phyloP scores from a whole-genome alignment of 2,888 invertebrate species.

The Eristalinus aeneus region DNA sequence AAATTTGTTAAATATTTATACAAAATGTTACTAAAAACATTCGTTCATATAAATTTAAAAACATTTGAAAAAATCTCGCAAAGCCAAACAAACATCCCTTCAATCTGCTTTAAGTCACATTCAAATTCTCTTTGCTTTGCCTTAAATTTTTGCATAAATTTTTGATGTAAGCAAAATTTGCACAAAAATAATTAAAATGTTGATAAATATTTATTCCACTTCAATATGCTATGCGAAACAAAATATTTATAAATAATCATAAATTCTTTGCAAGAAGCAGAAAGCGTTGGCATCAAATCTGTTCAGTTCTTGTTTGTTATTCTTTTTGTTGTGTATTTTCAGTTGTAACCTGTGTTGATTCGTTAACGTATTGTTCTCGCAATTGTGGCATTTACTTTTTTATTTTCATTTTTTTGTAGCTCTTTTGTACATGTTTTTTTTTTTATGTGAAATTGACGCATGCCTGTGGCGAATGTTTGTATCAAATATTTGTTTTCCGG shows the following conservation, averaged over 20 bases:
- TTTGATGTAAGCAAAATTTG: background rate
- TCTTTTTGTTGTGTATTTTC: background rate
- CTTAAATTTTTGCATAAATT: background rate
- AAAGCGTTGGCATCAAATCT: background rate
- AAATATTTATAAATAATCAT: background rate
- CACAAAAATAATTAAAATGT: background rate
- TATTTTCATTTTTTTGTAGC: slow-evolving; percentile 7
- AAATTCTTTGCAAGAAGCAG: background rate
- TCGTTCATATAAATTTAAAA: too few relatives aligned
- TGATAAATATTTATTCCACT: too few relatives aligned
- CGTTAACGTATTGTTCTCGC: slow-evolving; percentile 34
- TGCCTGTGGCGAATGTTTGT: slow-evolving; percentile 73
- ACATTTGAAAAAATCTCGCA: too few relatives aligned
- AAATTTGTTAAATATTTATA: too few relatives aligned
- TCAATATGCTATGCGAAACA: background rate
- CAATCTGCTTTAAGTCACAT: background rate
- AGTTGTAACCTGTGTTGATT: slow-evolving; percentile 11
- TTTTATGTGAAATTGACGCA: slow-evolving; percentile 50
- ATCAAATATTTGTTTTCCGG: slow-evolving; percentile 74
- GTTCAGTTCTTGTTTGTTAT: background rate
- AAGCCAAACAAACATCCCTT: background rate
- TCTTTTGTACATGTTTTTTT: slow-evolving; percentile 36
- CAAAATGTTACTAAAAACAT: too few relatives aligned
- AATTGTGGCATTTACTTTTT: slow-evolving; percentile 42
- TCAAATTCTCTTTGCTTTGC: background rate